phyloP scores from a whole-genome alignment of 2,888 invertebrate species.

The Reticulitermes lucifugus region DNA sequence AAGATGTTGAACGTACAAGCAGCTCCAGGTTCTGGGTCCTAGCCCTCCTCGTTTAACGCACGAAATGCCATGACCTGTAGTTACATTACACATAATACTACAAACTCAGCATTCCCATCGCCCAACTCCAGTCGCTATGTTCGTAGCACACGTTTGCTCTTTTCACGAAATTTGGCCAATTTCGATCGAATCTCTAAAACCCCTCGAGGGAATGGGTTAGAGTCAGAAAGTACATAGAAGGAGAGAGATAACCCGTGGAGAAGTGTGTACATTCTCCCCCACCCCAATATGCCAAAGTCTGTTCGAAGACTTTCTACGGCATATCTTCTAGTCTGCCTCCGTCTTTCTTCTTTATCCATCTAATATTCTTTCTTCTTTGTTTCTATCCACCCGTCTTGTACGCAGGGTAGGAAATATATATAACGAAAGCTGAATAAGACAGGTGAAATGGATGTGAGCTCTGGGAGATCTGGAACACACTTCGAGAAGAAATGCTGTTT shows the following conservation, averaged over 20 bases:
- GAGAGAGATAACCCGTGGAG: neutral
- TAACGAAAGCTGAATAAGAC: constrained; percentile 11
- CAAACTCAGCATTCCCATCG: neutral
- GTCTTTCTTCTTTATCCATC: neutral
- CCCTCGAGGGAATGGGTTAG: constrained; percentile 6
- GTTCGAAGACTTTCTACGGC: no score
- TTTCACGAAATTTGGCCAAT: constrained; percentile 40
- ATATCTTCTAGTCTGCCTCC: neutral
- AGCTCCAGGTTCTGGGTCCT: no score
- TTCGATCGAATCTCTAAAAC: constrained; percentile 7
- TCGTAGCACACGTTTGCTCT: constrained; percentile 9
- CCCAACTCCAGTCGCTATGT: neutral
- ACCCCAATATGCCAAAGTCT: neutral
- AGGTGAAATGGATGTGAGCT: constrained; percentile 10
- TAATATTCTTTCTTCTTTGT: neutral
- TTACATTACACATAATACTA: neutral
- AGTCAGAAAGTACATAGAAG: neutral
- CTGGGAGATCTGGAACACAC: neutral
- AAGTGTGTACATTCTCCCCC: neutral
- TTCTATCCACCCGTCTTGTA: neutral
- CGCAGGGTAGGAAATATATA: neutral
- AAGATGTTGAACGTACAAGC: no score
- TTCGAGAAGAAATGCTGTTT: neutral
- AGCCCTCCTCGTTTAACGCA: neutral
- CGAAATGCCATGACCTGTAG: neutral